Evolutionary conservation across 2,797 vertebrate species (phyloP).

Genomic region (Picus viridis): DNA sequence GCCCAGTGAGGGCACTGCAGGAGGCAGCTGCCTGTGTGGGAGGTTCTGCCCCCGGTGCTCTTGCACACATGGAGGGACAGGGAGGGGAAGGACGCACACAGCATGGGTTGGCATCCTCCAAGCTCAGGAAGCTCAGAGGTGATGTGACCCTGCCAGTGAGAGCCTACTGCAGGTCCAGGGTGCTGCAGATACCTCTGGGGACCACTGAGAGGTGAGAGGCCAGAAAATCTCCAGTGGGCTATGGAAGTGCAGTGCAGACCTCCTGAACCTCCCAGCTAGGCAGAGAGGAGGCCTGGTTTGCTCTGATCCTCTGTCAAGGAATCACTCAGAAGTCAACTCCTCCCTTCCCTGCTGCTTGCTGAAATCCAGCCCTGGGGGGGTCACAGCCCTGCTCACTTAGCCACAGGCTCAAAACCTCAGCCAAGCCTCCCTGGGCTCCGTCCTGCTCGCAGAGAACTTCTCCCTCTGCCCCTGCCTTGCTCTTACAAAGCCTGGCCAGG

Average conservation of each 20-base stretch:
- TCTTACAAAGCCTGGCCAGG: background rate
- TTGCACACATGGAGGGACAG: background rate
- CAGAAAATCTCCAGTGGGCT: background rate
- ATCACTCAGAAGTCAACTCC: background rate
- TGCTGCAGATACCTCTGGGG: background rate
- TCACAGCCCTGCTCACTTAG: background rate
- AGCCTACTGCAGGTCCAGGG: background rate
- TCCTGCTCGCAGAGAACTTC: background rate
- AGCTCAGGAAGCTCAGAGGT: background rate
- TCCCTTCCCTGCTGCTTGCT: background rate
- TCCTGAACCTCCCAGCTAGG: background rate
- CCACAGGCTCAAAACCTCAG: background rate
- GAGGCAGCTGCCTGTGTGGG: accelerated
- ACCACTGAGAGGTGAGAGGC: background rate
- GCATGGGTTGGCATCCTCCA: background rate
- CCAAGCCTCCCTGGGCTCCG: background rate
- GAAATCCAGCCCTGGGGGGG: background rate
- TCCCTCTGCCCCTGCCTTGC: background rate
- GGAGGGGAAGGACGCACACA: background rate
- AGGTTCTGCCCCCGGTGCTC: background rate
- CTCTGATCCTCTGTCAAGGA: background rate
- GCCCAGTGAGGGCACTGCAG: background rate
- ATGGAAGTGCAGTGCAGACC: background rate
- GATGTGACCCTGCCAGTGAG: background rate
- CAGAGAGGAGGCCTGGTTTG: background rate